Percentiles rank a stretch among this genome's conserved stretches.
These are phyloP conservation scores for Ceratotherium simum DNA, from an alignment of 2,113 vertebrate genomes.

Conservation along the genomic window DNA sequence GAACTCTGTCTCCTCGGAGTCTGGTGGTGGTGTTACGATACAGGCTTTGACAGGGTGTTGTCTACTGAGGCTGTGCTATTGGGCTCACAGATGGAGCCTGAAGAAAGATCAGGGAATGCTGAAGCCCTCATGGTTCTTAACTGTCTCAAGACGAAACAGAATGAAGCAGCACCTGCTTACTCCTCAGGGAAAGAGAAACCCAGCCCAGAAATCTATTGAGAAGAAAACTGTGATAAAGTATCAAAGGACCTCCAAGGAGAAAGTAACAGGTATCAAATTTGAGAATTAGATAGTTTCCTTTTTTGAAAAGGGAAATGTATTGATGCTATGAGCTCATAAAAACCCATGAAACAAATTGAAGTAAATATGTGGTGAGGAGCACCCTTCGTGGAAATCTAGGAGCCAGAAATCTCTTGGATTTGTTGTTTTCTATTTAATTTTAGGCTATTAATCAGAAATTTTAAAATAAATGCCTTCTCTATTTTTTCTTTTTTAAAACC, in stretches of 20 bases:
- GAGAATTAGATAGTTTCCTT: neutral
- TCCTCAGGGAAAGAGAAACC: neutral
- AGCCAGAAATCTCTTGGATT: neutral
- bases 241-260: neutral
- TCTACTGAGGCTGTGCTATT: neutral
- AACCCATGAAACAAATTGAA: neutral
- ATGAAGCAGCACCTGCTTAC: neutral
- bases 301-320: neutral
- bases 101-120: neutral
- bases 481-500: constrained; percentile 27
- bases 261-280: neutral
- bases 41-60: neutral
- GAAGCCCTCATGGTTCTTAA: neutral
- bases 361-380: neutral
- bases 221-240: neutral
- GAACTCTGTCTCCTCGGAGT: neutral
- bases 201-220: neutral
- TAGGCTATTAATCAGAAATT: neutral
- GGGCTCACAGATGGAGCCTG: neutral
- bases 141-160: neutral
- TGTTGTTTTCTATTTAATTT: neutral
- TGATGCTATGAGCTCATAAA: neutral
- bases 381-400: neutral
- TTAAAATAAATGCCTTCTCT: neutral
- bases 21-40: neutral